A percentile compares a stretch with the other conserved stretches of the same genome.
Conservation (phyloP, 2,888 invertebrate species). For the Oscheius sp. region DNA sequence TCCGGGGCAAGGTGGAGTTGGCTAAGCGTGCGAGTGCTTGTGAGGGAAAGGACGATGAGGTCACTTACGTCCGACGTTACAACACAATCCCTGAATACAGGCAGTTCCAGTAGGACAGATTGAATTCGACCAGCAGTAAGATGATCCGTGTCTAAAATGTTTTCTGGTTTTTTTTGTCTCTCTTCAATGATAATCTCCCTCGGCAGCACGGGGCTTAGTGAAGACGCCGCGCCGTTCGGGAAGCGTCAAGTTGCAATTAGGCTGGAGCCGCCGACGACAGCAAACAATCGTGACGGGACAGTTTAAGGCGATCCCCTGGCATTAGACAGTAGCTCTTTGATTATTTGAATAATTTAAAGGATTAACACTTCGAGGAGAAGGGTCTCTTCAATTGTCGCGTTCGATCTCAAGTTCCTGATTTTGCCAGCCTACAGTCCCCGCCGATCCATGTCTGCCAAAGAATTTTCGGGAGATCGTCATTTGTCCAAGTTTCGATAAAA, state of each 20-base stretch:
- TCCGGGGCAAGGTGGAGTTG: conserved; percentile 38
- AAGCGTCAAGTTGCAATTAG: conserved; percentile 38
- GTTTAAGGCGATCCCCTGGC: conserved; percentile 26
- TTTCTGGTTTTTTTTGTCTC: background rate
- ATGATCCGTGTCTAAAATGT: conserved; percentile 67
- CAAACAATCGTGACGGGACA: conserved; percentile 36
- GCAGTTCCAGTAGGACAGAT: conserved; percentile 68
- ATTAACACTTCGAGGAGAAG: no score
- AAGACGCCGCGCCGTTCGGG: conserved; percentile 8
- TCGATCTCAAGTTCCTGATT: no score
- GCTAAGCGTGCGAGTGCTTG: conserved; percentile 31
- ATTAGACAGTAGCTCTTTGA: no score
- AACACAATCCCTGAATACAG: conserved; percentile 69
- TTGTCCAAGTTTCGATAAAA: no score
- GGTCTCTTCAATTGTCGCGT: no score
- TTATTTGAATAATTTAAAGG: no score
- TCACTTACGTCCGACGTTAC: conserved; percentile 64
- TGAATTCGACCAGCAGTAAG: conserved; percentile 71
- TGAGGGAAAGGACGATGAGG: background rate
- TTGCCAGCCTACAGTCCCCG: no score
- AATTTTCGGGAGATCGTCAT: no score
- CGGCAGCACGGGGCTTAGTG: background rate
- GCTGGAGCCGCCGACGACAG: conserved; percentile 30
- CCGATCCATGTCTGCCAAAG: no score
- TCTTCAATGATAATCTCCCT: background rate